Evolutionary conservation across 1,140 invertebrate species (phyloP).

Genomic region (Camponotus vicinus): DNA sequence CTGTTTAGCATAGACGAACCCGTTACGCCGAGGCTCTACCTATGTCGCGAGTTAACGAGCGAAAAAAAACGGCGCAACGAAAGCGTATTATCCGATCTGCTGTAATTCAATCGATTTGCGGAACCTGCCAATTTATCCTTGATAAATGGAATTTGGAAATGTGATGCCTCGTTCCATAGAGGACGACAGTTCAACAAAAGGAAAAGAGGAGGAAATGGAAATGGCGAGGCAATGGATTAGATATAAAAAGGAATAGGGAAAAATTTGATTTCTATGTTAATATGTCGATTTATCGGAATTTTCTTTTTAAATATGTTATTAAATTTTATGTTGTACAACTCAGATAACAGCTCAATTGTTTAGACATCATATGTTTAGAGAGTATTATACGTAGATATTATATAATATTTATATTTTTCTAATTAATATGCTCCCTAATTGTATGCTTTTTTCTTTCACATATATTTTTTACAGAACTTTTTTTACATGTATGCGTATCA

Average conservation of each 20-base stretch:
- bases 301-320: background rate
- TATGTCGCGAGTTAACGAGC: conserved; percentile 44
- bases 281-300: background rate
- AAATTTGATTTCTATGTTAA: background rate
- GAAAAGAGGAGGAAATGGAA: background rate
- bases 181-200: no score
- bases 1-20: conserved; percentile 60
- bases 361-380: background rate
- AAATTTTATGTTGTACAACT: background rate
- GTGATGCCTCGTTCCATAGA: no score
- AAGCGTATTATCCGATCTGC: conserved; percentile 21
- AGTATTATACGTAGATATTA: background rate
- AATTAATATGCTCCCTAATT: background rate
- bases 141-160: no score
- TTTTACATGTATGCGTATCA: no score
- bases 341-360: background rate
- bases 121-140: no score
- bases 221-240: background rate
- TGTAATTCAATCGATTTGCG: conserved; percentile 3
- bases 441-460: background rate
- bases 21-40: background rate
- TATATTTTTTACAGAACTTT: background rate
- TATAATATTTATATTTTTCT: background rate
- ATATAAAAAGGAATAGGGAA: background rate
- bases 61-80: conserved; percentile 8